Evolutionary conservation across 2,888 invertebrate genomes (phyloP).

Genomic region (Boloria euphrosyne): DNA sequence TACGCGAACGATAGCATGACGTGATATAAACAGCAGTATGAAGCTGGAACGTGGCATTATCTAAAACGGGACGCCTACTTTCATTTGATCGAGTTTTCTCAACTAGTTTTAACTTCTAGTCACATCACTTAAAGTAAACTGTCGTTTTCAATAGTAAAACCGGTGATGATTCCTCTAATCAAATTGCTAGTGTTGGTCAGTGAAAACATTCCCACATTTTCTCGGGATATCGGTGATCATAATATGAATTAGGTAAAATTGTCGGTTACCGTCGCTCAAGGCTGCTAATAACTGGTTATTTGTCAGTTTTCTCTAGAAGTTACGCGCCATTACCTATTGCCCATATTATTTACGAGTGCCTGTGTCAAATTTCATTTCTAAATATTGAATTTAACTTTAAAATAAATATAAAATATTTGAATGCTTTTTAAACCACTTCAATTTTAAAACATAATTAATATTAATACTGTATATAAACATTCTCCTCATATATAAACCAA

Average conservation of each 20-base stretch:
- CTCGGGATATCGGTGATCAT: conserved; percentile 72
- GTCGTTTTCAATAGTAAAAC: conserved; percentile 74
- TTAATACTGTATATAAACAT: no score
- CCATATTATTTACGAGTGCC: conserved; percentile 5
- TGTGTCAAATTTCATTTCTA: conserved; percentile 15
- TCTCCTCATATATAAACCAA: no score
- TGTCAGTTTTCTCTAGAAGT: conserved; percentile 78
- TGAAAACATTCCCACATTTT: conserved; percentile 82
- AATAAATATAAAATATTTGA: background rate
- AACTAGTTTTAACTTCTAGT: conserved; percentile 55
- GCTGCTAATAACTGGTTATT: conserved; percentile 75
- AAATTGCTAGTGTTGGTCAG: conserved; percentile 72
- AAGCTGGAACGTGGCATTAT: conserved; percentile 50
- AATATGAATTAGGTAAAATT: conserved; percentile 78
- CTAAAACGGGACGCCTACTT: conserved; percentile 71
- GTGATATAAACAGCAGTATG: conserved; percentile 48
- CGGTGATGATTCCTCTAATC: conserved; percentile 77
- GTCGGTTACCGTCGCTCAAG: conserved; percentile 66
- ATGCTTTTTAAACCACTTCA: background rate
- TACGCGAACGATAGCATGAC: conserved; percentile 41
- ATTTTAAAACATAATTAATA: no score
- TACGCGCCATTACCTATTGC: conserved; percentile 61
- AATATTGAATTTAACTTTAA: conserved; percentile 7
- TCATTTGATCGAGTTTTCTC: conserved; percentile 77
- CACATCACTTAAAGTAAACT: conserved; percentile 73